Percentiles rank a stretch among this genome's conserved stretches.
phyloP scores from a whole-genome alignment of 2,113 vertebrate species.

The Glaucomys volans region DNA sequence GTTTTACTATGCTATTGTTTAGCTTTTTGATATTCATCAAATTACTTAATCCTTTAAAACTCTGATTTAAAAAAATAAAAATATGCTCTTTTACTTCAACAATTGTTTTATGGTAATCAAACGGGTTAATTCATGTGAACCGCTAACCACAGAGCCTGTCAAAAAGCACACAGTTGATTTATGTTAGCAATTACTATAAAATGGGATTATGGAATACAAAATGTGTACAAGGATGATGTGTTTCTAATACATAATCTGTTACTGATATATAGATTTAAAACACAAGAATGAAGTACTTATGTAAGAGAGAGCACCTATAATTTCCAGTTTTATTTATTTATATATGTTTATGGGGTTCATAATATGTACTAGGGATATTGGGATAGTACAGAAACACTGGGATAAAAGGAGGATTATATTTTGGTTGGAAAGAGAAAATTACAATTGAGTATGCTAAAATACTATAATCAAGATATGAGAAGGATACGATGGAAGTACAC shows the following conservation, averaged over 20 bases:
- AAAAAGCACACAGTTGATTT: neutral
- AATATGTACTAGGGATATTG: neutral
- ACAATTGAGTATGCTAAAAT: neutral
- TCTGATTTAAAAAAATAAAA: neutral
- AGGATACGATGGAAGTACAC: neutral
- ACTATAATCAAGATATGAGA: neutral
- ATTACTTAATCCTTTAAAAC: neutral
- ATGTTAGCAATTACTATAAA: conserved; percentile 23
- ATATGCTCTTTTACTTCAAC: neutral
- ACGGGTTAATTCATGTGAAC: neutral
- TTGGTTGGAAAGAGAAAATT: neutral
- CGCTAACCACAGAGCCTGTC: neutral
- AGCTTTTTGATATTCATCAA: neutral
- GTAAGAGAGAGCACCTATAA: neutral
- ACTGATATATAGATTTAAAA: neutral
- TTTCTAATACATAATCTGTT: neutral
- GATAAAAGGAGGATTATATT: neutral
- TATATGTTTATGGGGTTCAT: neutral
- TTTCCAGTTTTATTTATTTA: neutral
- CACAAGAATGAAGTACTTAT: neutral
- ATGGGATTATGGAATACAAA: neutral
- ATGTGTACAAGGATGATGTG: neutral
- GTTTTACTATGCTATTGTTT: neutral
- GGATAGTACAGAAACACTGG: neutral
- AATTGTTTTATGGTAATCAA: neutral